These are phyloP conservation scores for Drosophila subpulchrella DNA, from an alignment of 1,140 invertebrate genomes.

Conservation along the genomic window DNA sequence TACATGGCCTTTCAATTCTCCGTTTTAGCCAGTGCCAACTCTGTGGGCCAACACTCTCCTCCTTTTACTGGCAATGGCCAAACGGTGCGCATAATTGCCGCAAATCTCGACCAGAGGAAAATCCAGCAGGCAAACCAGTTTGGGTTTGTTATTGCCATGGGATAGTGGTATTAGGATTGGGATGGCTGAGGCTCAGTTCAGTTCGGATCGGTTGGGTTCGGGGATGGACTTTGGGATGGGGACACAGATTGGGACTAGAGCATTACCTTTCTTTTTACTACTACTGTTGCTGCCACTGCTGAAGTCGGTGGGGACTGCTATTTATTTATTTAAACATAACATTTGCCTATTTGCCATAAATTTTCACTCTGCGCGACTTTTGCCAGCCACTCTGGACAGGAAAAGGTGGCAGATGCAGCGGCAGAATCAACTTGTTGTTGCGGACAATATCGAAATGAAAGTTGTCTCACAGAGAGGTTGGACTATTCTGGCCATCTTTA, in stretches of 20 bases:
- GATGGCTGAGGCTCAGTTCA: conserved; percentile 4
- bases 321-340: conserved; percentile 64
- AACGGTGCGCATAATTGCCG: conserved; percentile 78
- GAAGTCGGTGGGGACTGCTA: conserved; percentile 16
- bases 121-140: conserved; percentile 50
- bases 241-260: conserved; percentile 26
- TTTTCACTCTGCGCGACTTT: conserved; percentile 47
- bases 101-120: conserved; percentile 73
- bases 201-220: not conserved
- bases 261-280: conserved; percentile 72
- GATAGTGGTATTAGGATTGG: conserved; percentile 25
- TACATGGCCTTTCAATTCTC: conserved; percentile 80
- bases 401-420: conserved; percentile 16
- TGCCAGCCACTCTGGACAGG: conserved; percentile 13
- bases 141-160: conserved; percentile 24
- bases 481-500: not conserved
- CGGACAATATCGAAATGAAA: conserved; percentile 14
- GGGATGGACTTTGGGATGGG: conserved; percentile 13
- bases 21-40: conserved; percentile 38
- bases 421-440: conserved; percentile 15
- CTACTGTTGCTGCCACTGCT: conserved; percentile 13
- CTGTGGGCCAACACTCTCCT: conserved; percentile 73
- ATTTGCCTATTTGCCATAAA: conserved; percentile 61
- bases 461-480: conserved; percentile 6
- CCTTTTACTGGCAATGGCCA: conserved; percentile 70